Base-by-base conservation (phyloP, 2,888 invertebrate species). In the Strigamia crassipes region DNA sequence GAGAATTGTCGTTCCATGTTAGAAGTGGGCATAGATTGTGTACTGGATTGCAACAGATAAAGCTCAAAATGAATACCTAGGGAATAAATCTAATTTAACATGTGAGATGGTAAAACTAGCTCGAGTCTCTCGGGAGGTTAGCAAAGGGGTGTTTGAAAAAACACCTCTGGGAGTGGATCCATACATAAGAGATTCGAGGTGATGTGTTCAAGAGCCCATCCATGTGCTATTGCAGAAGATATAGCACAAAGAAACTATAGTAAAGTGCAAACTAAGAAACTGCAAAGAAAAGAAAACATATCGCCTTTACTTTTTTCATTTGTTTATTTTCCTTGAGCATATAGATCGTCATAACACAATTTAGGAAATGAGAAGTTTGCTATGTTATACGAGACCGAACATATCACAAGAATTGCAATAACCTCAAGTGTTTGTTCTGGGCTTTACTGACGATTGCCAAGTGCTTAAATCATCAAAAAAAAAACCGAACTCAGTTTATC, bases 61-160 rank as follows among this genome's bases (percentile, higher is more conserved):
- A 73, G 27, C 31, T 31, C 27, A 73, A 66, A 73, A 73, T 73
- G 73, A 27, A 73, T 31, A 73, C 73, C 73, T 4, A 4, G 73
- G 73, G 73, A 73, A 73, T 73, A 73, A 73, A 73, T 73, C 73
- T 73, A 73, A 73, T 73, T 73, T 73, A 73, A 73, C 31, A 73
- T 27, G 73, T 73, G 73, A 10, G 73, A 73, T 31, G 31, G 31
- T 31, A 73, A 38, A 73, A 73, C 73, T 73, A 31, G 31, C 23
- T 27, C 15, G 27, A 73, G 73, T 15, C 73, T 31, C 3, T 23
- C 9, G 61, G 61, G 61, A 66, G 61, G 21, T 21, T n/a, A 66
- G 73, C 13, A 73, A 73, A n/a, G n/a, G 31, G 73, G 73, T 73
- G 73, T 73, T 56, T 73, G 73, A 31, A 73, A 73, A 73, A 73